Evolutionary conservation across 2,113 vertebrate species (phyloP).

Genomic region (Papio anubis): DNA sequence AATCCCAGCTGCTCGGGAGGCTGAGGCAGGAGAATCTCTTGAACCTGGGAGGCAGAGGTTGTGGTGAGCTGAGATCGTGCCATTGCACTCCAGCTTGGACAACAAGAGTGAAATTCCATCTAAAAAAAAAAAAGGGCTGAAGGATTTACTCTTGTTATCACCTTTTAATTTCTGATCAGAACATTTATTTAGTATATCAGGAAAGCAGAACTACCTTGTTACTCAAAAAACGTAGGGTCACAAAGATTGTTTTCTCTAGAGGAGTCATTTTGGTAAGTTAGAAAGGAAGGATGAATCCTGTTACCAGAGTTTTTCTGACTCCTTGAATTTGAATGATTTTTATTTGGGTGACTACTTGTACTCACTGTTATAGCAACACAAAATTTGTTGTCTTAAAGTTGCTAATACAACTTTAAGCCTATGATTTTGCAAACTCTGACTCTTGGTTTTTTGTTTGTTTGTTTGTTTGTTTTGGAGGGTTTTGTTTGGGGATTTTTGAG

Average conservation of each 20-base stretch:
- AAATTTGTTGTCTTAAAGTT: background rate
- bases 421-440: background rate
- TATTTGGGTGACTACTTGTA: background rate
- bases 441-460: too few relatives aligned
- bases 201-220: background rate
- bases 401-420: background rate
- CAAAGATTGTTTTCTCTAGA: background rate
- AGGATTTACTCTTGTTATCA: background rate
- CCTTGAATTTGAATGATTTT: constrained; percentile 13
- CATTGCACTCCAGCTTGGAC: too few relatives aligned
- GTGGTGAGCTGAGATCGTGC: too few relatives aligned
- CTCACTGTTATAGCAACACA: background rate
- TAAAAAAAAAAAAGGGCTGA: background rate
- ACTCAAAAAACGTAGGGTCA: background rate
- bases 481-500: too few relatives aligned
- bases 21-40: too few relatives aligned
- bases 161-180: constrained; percentile 33
- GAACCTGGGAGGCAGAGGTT: too few relatives aligned
- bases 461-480: too few relatives aligned
- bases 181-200: background rate
- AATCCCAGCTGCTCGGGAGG: too few relatives aligned
- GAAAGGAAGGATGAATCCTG: background rate
- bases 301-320: background rate
- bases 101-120: too few relatives aligned
- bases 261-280: background rate